Conservation (phyloP, 1,140 invertebrate genomes). For the Mylabris phalerata region DNA sequence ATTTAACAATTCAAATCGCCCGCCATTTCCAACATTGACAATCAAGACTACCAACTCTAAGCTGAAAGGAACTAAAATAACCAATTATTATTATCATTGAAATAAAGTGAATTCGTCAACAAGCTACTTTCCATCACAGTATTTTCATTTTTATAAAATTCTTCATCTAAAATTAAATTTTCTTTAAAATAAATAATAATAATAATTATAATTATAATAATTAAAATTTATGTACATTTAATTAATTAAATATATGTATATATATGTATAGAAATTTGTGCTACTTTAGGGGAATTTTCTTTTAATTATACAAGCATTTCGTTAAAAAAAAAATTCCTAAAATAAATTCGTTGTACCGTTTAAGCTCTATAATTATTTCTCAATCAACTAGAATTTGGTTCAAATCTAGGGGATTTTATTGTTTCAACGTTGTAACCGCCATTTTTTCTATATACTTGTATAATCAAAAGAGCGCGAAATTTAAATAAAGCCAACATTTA, state of each 20-base stretch:
- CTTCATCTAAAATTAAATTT: background rate
- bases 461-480: constrained; percentile 1
- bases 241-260: background rate
- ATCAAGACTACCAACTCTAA: too few species aligned
- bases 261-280: constrained; percentile 9
- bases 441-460: background rate
- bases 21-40: too few species aligned
- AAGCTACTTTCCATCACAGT: constrained; percentile 17
- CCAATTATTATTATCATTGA: too few species aligned
- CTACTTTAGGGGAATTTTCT: constrained; percentile 4
- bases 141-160: constrained; percentile 6
- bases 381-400: background rate
- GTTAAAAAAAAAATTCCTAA: background rate
- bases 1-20: too few species aligned
- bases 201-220: constrained; percentile 1
- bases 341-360: constrained; percentile 15
- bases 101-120: constrained; percentile 1
- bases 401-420: too few species aligned
- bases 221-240: too few species aligned
- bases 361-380: constrained; percentile 11
- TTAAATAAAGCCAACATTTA: constrained; percentile 9
- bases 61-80: too few species aligned
- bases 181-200: constrained; percentile 1
- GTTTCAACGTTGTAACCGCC: background rate
- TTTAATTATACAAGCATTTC: constrained; percentile 9